phyloP scores from a whole-genome alignment of 1,140 invertebrate species.

The Alviniconcha marisindica region DNA sequence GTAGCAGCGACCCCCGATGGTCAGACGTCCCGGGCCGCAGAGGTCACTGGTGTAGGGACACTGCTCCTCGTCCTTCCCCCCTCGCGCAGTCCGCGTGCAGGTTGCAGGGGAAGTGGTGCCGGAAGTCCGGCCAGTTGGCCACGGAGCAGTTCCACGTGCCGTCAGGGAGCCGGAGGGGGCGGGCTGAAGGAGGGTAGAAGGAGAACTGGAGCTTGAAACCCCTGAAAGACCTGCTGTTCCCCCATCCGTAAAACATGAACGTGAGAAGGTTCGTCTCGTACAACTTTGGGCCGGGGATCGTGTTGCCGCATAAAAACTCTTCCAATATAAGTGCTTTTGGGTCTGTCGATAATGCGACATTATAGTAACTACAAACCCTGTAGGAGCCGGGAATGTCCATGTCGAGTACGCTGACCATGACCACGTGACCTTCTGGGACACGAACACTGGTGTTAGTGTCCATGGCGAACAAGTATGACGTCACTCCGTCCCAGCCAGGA shows the following conservation, averaged over 20 bases:
- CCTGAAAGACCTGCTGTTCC: no score
- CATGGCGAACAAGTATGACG: not conserved
- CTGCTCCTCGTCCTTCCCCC: constrained; percentile 6
- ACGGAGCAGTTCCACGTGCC: constrained; percentile 33
- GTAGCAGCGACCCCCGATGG: not conserved
- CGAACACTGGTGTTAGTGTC: not conserved
- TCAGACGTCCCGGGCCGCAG: not conserved
- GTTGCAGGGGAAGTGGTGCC: constrained; percentile 19
- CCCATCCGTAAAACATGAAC: no score
- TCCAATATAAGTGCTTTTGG: no score
- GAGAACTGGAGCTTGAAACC: constrained; percentile 8
- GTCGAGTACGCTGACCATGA: constrained; percentile 7
- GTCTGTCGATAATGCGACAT: not conserved
- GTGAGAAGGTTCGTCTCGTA: no score
- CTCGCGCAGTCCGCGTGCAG: constrained; percentile 1
- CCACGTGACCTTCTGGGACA: not conserved
- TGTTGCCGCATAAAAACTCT: not conserved
- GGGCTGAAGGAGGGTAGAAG: not conserved
- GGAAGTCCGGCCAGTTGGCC: constrained; percentile 16
- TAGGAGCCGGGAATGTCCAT: not conserved
- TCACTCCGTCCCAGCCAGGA: not conserved
- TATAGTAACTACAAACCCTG: not conserved
- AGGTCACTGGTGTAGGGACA: constrained; percentile 24
- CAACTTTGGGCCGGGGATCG: no score
- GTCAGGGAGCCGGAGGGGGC: not conserved